phyloP scores from a whole-genome alignment of 2,113 vertebrate species.

The Mirounga angustirostris region DNA sequence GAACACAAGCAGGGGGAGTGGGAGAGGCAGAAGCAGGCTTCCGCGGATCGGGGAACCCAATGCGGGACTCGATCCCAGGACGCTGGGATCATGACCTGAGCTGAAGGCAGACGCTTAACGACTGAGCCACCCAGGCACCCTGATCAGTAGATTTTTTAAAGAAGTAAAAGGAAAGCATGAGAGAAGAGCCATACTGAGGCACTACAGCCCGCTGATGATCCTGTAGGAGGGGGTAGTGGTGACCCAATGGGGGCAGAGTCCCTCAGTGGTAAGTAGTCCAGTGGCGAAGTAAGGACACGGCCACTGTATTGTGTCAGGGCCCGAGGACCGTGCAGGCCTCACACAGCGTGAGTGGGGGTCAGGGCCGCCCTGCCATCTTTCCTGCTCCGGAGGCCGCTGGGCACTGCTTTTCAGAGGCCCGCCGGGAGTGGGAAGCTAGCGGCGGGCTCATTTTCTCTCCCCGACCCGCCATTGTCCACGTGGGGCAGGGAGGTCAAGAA shows the following conservation, averaged over 20 bases:
- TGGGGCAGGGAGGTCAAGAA: not conserved
- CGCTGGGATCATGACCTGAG: not conserved
- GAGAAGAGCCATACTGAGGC: not conserved
- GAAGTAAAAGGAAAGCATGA: not conserved
- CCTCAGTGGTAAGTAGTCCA: not conserved
- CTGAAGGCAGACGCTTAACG: not conserved
- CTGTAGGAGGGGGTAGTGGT: not conserved
- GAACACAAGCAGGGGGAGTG: not conserved
- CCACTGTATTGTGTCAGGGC: not conserved
- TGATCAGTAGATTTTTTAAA: not conserved
- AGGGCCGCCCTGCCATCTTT: too few relatives aligned
- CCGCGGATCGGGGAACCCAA: accelerated
- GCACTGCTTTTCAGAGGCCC: not conserved
- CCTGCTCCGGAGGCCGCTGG: accelerated
- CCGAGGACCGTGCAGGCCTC: accelerated
- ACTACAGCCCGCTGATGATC: accelerated
- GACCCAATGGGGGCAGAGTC: not conserved
- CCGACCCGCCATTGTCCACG: accelerated
- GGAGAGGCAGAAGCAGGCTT: not conserved
- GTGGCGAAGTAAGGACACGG: not conserved
- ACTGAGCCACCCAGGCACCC: not conserved
- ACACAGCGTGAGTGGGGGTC: accelerated
- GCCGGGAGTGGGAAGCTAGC: accelerated
- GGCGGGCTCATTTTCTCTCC: not conserved
- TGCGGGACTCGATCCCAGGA: not conserved